phyloP scores from a whole-genome alignment of 2,797 vertebrate genomes.

The Steatocranus sp. region DNA sequence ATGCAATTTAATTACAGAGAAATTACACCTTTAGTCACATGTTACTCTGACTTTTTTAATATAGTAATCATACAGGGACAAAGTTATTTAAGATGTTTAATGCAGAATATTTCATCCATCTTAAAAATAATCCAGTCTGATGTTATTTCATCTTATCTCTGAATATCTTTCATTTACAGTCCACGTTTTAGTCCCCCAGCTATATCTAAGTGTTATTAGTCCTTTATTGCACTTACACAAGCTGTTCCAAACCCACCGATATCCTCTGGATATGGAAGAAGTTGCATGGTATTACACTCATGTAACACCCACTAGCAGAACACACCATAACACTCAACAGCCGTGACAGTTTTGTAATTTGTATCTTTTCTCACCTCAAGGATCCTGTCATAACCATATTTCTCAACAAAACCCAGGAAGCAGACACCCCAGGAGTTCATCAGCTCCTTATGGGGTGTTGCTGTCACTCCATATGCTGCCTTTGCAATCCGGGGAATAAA shows the following conservation, averaged over 20 bases:
- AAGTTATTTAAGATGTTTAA: not conserved
- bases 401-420: conserved; percentile 76
- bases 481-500: conserved; percentile 76
- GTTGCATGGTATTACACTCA: not conserved
- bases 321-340: not conserved
- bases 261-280: not conserved
- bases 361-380: conserved; percentile 62
- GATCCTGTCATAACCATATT: conserved; percentile 78
- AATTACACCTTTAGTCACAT: not conserved
- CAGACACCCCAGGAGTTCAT: conserved; percentile 81
- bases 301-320: not conserved
- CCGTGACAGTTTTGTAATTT: not conserved
- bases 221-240: not conserved
- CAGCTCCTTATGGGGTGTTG: conserved; percentile 77
- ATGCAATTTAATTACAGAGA: not conserved
- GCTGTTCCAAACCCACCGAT: not conserved
- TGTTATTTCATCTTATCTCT: not conserved
- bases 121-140: not conserved
- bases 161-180: not conserved
- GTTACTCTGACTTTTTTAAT: not conserved
- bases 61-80: not conserved
- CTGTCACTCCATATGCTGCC: conserved; percentile 76
- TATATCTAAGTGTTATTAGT: not conserved
- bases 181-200: not conserved
- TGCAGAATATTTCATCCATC: not conserved